A percentile compares a stretch with the other conserved stretches of the same genome.
Conservation (phyloP, 2,113 vertebrate species). For the Entelurus aequoreus region DNA sequence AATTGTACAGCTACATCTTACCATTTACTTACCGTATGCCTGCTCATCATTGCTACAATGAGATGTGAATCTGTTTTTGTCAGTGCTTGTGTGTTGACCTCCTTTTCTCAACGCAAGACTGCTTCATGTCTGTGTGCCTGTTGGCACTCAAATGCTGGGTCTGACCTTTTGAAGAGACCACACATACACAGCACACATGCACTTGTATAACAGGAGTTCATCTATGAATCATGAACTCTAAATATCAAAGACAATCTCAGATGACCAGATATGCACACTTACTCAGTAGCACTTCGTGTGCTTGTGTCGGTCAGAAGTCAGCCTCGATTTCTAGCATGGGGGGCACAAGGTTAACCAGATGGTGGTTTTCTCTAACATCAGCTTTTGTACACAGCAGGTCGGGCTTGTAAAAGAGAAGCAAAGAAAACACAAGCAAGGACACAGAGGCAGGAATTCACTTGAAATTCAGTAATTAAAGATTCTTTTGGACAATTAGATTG, state of each 20-base stretch:
- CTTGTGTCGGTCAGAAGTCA: neutral
- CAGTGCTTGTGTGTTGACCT: neutral
- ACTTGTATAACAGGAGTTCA: constrained; percentile 46
- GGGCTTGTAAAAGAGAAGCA: neutral
- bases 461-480: too few species aligned
- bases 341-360: neutral
- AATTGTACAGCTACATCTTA: neutral
- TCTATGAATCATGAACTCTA: constrained; percentile 60
- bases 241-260: constrained; percentile 52
- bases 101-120: constrained; percentile 3
- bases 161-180: constrained; percentile 45
- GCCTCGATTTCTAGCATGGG: neutral
- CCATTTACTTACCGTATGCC: neutral
- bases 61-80: neutral
- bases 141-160: constrained; percentile 15
- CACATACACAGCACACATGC: constrained; percentile 13
- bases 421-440: neutral
- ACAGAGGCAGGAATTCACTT: too few species aligned
- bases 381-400: neutral
- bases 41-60: constrained; percentile 1
- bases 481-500: too few species aligned
- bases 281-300: neutral
- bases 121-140: constrained; percentile 22
- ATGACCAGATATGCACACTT: constrained; percentile 21
- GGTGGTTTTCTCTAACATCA: neutral